These are phyloP conservation scores for Heterodera carotae DNA, from an alignment of 1,140 invertebrate genomes.

Conservation along the genomic window DNA sequence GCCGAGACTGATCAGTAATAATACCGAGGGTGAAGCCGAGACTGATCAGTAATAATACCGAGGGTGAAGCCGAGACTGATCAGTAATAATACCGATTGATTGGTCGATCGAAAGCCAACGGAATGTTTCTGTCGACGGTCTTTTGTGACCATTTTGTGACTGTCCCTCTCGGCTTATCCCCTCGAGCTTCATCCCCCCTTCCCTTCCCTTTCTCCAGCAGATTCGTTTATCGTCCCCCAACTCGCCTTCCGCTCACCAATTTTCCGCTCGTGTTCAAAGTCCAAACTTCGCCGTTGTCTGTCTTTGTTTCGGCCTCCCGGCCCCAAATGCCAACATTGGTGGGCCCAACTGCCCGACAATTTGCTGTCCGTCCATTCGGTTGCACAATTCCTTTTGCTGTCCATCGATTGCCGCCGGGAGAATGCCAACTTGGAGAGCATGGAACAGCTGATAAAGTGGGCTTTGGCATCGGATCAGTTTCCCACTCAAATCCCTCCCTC, in stretches of 20 bases:
- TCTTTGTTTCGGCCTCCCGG: background rate
- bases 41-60: too few species aligned
- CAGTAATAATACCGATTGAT: too few species aligned
- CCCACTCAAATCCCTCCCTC: too few species aligned
- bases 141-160: too few species aligned
- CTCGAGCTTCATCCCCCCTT: too few species aligned
- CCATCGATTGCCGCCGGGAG: slow-evolving; percentile 13
- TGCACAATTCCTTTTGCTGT: slow-evolving; percentile 27
- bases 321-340: slow-evolving; percentile 11
- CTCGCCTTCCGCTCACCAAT: slow-evolving; percentile 6
- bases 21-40: too few species aligned
- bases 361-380: slow-evolving; percentile 17
- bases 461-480: too few species aligned
- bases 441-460: slow-evolving; percentile 13
- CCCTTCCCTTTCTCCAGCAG: background rate
- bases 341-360: slow-evolving; percentile 8
- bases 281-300: slow-evolving; percentile 21
- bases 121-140: too few species aligned
- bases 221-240: background rate
- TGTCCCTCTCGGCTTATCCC: too few species aligned
- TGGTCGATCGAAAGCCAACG: too few species aligned
- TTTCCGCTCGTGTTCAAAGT: slow-evolving; percentile 5
- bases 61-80: too few species aligned
- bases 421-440: slow-evolving; percentile 8
- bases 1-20: too few species aligned